A percentile compares a stretch with the other conserved stretches of the same genome.
phyloP scores from a whole-genome alignment of 2,797 vertebrate genomes.

The Somateria mollissima region DNA sequence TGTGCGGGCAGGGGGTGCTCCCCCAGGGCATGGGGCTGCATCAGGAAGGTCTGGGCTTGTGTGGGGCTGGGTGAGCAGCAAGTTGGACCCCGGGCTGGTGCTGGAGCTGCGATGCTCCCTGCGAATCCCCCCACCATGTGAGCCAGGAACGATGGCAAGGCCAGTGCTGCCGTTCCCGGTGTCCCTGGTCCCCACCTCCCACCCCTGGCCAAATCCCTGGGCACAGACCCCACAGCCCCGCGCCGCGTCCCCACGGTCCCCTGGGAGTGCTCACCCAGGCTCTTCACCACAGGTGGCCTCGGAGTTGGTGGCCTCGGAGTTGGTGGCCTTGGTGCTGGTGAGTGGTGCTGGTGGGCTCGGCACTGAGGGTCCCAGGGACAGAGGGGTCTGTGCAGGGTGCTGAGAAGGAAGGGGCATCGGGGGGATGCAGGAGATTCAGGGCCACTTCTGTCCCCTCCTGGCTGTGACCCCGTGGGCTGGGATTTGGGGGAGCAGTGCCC shows the following conservation, averaged over 20 bases:
- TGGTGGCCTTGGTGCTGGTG: conserved; percentile 45
- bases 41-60: fast-evolving
- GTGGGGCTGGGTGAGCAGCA: fast-evolving
- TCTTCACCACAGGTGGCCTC: not conserved
- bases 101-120: too few relatives aligned
- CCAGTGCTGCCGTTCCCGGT: not conserved
- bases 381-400: not conserved
- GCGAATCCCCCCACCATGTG: not conserved
- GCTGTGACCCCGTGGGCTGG: not conserved
- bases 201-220: not conserved
- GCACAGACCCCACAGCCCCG: too few relatives aligned
- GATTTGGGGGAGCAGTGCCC: not conserved
- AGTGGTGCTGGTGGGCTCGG: not conserved
- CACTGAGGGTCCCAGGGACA: not conserved
- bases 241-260: not conserved
- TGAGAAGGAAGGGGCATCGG: not conserved
- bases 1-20: not conserved
- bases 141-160: not conserved
- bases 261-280: not conserved
- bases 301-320: conserved; percentile 24
- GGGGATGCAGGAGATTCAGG: not conserved
- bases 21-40: not conserved
- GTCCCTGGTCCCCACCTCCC: not conserved
- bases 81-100: not conserved
- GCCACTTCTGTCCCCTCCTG: not conserved